Evolutionary conservation across 2,888 invertebrate genomes (phyloP).

Genomic region (Agriopis marginaria): DNA sequence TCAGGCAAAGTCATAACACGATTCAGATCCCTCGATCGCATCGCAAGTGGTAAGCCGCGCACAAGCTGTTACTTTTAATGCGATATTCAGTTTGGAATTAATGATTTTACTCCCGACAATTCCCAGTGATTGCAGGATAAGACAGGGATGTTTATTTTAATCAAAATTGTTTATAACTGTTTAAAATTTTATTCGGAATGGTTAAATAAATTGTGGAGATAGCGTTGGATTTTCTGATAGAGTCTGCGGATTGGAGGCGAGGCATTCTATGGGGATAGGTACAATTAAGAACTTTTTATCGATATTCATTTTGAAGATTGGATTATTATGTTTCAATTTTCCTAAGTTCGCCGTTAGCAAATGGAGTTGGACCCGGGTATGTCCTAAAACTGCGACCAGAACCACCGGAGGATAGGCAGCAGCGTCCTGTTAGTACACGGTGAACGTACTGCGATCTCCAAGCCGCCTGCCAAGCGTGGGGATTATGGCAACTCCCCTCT

Average conservation of each 20-base stretch:
- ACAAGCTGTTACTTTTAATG: slow-evolving; percentile 86
- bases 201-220: slow-evolving; percentile 30
- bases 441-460: too few species aligned
- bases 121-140: slow-evolving; percentile 71
- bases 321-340: too few species aligned
- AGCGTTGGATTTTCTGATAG: slow-evolving; percentile 32
- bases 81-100: slow-evolving; percentile 82
- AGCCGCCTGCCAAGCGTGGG: too few species aligned
- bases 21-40: slow-evolving; percentile 25
- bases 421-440: too few species aligned
- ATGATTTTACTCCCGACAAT: slow-evolving; percentile 83
- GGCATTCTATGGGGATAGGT: too few species aligned
- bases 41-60: slow-evolving; percentile 59
- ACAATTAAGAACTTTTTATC: too few species aligned
- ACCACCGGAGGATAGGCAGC: too few species aligned
- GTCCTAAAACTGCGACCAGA: too few species aligned
- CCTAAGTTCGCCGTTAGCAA: too few species aligned
- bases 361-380: too few species aligned
- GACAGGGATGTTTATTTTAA: slow-evolving; percentile 62
- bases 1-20: slow-evolving; percentile 24
- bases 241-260: not conserved
- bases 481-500: too few species aligned
- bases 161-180: slow-evolving; percentile 65
- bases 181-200: slow-evolving; percentile 57
- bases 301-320: too few species aligned